These are phyloP conservation scores for Bedellia somnulentella DNA, from an alignment of 2,888 invertebrate genomes.

Conservation along the genomic window DNA sequence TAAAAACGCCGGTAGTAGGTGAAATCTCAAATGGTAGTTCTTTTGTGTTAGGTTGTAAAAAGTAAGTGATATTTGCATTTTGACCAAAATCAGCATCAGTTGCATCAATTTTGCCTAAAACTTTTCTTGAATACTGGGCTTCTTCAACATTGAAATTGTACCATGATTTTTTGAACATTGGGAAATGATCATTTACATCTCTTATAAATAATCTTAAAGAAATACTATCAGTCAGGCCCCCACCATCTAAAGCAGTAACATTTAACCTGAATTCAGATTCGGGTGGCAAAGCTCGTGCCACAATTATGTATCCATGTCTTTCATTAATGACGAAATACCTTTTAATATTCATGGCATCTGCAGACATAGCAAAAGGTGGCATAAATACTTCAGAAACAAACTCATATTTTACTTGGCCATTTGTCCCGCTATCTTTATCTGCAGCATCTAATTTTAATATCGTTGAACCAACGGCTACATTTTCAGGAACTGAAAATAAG, in stretches of 20 bases:
- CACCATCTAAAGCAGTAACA: constrained; percentile 75
- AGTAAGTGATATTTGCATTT: constrained; percentile 78
- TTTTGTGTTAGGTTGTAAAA: constrained; percentile 48
- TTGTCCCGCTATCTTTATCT: constrained; percentile 72
- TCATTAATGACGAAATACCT: constrained; percentile 77
- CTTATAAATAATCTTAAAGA: constrained; percentile 71
- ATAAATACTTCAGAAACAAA: constrained; percentile 69
- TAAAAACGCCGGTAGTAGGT: constrained; percentile 68
- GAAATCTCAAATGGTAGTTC: constrained; percentile 71
- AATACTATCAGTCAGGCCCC: constrained; percentile 70
- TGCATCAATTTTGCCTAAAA: constrained; percentile 77
- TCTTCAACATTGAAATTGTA: constrained; percentile 83
- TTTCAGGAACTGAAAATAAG: constrained; percentile 71
- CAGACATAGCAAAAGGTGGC: constrained; percentile 42
- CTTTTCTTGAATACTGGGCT: constrained; percentile 70
- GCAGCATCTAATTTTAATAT: constrained; percentile 70
- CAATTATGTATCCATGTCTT: constrained; percentile 72
- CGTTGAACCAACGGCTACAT: constrained; percentile 68
- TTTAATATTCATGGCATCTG: constrained; percentile 52
- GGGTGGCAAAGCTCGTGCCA: constrained; percentile 70
- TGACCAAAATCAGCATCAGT: constrained; percentile 78
- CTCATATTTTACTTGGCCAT: constrained; percentile 72
- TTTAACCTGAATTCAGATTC: constrained; percentile 76
- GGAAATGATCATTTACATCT: constrained; percentile 83
- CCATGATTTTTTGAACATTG: constrained; percentile 79